Conservation (phyloP, 2,888 invertebrate species). For the Tricholauxania praeusta region DNA sequence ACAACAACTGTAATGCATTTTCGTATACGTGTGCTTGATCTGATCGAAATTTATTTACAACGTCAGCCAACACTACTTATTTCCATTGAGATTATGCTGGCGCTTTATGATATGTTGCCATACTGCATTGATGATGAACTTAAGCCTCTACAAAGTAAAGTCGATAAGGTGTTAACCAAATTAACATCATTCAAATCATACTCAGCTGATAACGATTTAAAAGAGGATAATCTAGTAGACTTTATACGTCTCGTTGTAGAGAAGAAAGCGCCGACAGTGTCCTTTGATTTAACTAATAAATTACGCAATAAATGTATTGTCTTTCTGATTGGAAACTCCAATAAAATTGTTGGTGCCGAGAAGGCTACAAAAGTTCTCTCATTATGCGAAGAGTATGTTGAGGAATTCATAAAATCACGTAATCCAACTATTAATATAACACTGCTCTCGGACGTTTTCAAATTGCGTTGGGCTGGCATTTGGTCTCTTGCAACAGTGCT, state of each 20-base stretch:
- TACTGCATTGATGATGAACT: slow-evolving; percentile 78
- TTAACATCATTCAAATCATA: slow-evolving; percentile 50
- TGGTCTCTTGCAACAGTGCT: slow-evolving; percentile 73
- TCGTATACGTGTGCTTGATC: slow-evolving; percentile 79
- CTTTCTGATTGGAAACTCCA: slow-evolving; percentile 53
- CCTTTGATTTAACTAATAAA: slow-evolving; percentile 53
- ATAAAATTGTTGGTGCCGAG: slow-evolving; percentile 41
- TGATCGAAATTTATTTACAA: slow-evolving; percentile 80
- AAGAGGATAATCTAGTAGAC: slow-evolving; percentile 53
- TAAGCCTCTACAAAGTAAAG: slow-evolving; percentile 74
- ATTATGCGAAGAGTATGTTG: slow-evolving; percentile 52
- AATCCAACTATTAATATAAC: slow-evolving; percentile 71
- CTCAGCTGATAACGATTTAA: slow-evolving; percentile 50
- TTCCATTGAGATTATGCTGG: slow-evolving; percentile 77
- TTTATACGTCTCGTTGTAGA: slow-evolving; percentile 56
- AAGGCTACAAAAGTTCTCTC: slow-evolving; percentile 46
- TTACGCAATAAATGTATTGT: slow-evolving; percentile 56
- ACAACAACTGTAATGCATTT: slow-evolving; percentile 79
- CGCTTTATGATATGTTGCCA: slow-evolving; percentile 77
- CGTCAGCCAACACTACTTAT: slow-evolving; percentile 77
- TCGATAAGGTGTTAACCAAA: slow-evolving; percentile 67
- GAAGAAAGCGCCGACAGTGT: slow-evolving; percentile 52
- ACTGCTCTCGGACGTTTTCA: slow-evolving; percentile 75
- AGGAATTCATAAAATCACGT: slow-evolving; percentile 58
- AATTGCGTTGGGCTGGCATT: slow-evolving; percentile 76